Conservation (phyloP, 2,797 vertebrate species). For the Anabas testudineus region DNA sequence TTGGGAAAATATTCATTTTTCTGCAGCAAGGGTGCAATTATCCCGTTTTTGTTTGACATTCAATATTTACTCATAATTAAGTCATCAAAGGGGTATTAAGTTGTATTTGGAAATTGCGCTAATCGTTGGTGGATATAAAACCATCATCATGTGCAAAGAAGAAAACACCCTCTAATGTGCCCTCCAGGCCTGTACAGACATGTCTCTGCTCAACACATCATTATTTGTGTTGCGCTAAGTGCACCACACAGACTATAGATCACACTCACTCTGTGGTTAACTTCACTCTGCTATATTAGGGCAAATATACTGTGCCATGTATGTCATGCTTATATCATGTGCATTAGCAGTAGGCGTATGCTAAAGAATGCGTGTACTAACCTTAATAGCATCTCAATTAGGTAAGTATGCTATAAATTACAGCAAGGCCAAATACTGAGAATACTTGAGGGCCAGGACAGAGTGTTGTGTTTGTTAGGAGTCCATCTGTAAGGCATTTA, state of each 20-base stretch:
- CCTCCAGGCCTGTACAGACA: constrained; percentile 58
- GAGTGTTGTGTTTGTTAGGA: constrained; percentile 80
- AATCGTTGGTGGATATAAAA: constrained; percentile 31
- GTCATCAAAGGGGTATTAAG: constrained; percentile 19
- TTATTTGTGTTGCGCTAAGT: constrained; percentile 66
- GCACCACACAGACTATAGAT: constrained; percentile 65
- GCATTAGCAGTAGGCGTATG: constrained; percentile 62
- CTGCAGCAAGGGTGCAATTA: not conserved
- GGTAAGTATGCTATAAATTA: constrained; percentile 82
- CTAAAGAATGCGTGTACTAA: constrained; percentile 70
- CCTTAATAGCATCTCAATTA: constrained; percentile 82
- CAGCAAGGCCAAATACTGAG: constrained; percentile 80
- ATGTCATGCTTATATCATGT: constrained; percentile 68
- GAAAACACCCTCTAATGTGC: constrained; percentile 36
- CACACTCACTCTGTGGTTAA: constrained; percentile 61
- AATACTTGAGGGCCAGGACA: constrained; percentile 77
- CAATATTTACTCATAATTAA: constrained; percentile 12
- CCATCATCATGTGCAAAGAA: constrained; percentile 31
- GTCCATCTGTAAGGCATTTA: constrained; percentile 84
- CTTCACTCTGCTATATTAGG: constrained; percentile 52
- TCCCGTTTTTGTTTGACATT: not conserved
- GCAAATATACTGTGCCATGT: constrained; percentile 53
- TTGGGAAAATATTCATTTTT: not conserved
- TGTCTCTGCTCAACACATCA: constrained; percentile 58
- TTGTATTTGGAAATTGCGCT: constrained; percentile 7